Conservation (phyloP, 2,888 invertebrate genomes). For the Drosophila mimica region DNA sequence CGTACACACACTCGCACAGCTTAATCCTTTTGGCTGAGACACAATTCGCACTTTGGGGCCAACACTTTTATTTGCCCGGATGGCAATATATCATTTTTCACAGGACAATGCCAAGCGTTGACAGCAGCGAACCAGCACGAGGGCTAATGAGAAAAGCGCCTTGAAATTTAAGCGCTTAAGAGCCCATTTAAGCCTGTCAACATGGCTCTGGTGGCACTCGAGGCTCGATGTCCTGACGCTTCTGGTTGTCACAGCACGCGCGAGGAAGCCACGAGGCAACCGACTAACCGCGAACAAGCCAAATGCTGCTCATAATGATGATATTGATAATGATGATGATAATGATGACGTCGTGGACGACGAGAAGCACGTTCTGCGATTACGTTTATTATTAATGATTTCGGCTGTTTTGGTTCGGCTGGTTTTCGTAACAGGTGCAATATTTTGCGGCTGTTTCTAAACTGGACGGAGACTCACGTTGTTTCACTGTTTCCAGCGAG, state of each 20-base stretch:
- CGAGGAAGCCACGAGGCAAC: conserved; percentile 26
- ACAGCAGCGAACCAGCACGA: conserved; percentile 12
- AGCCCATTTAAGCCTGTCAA: conserved; percentile 62
- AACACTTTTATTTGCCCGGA: conserved; percentile 51
- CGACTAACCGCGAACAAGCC: conserved; percentile 37
- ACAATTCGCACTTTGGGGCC: conserved; percentile 49
- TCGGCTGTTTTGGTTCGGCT: conserved; percentile 17
- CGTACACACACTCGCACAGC: conserved; percentile 16
- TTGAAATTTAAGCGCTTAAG: conserved; percentile 64
- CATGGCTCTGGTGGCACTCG: conserved; percentile 44
- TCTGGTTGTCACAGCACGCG: conserved; percentile 46
- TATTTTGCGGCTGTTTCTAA: conserved; percentile 27
- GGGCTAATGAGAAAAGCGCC: conserved; percentile 55
- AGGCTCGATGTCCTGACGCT: conserved; percentile 21
- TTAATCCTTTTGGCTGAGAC: conserved; percentile 57
- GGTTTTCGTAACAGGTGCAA: conserved; percentile 25
- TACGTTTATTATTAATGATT: conserved; percentile 68
- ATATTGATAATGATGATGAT: conserved; percentile 19
- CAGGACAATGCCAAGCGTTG: conserved; percentile 31
- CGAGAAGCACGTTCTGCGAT: conserved; percentile 35
- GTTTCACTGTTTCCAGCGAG: conserved; percentile 28
- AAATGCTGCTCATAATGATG: conserved; percentile 10
- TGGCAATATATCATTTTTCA: conserved; percentile 57
- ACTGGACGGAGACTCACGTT: conserved; percentile 59
- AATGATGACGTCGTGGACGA: neutral